Percentiles rank a stretch among this genome's conserved stretches.
These are phyloP conservation scores for Tricholauxania praeusta DNA, from an alignment of 2,888 invertebrate species.

Conservation along the genomic window DNA sequence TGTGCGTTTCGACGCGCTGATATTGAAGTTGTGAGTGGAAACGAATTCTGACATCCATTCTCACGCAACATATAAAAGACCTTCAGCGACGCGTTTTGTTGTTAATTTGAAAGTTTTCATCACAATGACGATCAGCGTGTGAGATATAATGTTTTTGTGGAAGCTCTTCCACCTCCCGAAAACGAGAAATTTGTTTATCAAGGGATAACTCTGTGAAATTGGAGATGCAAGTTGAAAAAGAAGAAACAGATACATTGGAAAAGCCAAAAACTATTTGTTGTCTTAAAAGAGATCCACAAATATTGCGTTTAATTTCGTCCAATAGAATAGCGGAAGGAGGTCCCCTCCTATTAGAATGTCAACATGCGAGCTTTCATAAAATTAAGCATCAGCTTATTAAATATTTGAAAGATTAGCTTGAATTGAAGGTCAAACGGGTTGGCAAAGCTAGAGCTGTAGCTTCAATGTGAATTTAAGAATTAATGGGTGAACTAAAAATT, in stretches of 20 bases:
- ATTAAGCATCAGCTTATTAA: background rate
- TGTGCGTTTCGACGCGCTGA: too few species aligned
- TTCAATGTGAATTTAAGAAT: slow-evolving; percentile 1
- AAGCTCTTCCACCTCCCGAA: too few species aligned
- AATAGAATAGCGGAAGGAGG: background rate
- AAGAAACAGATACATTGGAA: too few species aligned
- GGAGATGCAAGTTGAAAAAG: background rate
- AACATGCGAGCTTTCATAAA: background rate
- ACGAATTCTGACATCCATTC: too few species aligned
- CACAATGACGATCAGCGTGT: background rate
- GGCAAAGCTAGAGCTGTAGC: slow-evolving; percentile 5
- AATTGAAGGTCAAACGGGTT: background rate
- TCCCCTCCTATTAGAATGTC: slow-evolving; percentile 13
- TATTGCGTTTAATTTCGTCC: slow-evolving; percentile 16
- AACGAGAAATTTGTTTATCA: background rate
- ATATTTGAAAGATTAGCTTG: background rate
- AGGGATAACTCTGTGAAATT: slow-evolving; percentile 6
- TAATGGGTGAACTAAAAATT: background rate
- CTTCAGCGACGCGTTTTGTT: background rate
- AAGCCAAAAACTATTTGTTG: slow-evolving; percentile 40
- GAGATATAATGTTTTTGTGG: background rate
- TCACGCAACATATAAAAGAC: too few species aligned
- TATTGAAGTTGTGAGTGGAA: too few species aligned
- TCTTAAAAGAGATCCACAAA: slow-evolving; percentile 19
- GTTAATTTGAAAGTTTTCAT: background rate